These are phyloP conservation scores for Pipa parva DNA, from an alignment of 2,113 vertebrate genomes.

Conservation along the genomic window DNA sequence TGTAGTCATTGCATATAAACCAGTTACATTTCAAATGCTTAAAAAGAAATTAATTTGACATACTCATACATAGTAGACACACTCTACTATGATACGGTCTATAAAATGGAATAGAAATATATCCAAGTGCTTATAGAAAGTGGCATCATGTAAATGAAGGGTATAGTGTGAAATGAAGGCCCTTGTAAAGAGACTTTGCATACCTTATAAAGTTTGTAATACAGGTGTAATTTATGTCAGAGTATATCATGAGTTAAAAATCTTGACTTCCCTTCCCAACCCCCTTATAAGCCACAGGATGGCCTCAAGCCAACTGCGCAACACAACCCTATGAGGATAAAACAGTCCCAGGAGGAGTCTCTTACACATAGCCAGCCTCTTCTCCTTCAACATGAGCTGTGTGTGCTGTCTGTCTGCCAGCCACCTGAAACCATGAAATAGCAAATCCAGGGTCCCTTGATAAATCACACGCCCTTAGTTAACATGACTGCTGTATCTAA, in stretches of 20 bases:
- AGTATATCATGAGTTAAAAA: not conserved
- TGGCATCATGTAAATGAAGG: no score
- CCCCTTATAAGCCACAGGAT: constrained; percentile 1
- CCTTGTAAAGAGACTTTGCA: no score
- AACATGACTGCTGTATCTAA: not conserved
- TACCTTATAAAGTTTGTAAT: no score
- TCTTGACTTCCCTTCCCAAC: not conserved
- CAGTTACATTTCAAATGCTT: no score
- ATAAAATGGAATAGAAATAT: no score
- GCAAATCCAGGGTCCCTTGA: constrained; percentile 14
- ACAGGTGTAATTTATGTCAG: no score
- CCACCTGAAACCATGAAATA: constrained; percentile 13
- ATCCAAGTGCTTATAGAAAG: no score
- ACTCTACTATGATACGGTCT: no score
- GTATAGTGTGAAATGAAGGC: no score
- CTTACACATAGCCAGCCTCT: constrained; percentile 16
- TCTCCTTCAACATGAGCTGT: constrained; percentile 1
- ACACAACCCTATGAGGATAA: constrained; percentile 28
- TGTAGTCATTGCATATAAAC: no score
- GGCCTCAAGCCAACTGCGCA: constrained; percentile 17
- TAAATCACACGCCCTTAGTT: constrained; percentile 6
- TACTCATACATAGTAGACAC: no score
- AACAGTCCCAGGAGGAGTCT: constrained; percentile 34
- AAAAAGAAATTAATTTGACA: no score
- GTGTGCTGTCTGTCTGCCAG: constrained; percentile 8